Conservation (phyloP, 2,113 vertebrate genomes). For the Misgurnus anguillicaudatus region DNA sequence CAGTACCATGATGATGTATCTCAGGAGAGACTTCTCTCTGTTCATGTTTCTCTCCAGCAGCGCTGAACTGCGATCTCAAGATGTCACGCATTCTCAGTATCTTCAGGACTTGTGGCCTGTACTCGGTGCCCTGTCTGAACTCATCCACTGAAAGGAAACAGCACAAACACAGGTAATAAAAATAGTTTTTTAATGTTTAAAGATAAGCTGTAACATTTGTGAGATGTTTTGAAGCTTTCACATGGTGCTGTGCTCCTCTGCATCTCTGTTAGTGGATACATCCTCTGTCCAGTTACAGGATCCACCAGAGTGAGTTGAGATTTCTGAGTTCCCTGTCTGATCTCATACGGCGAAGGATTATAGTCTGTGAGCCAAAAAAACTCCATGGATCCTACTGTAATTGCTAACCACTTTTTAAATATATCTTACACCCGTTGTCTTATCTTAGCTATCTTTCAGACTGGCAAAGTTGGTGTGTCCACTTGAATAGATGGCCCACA, state of each 20-base stretch:
- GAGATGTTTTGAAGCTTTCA: neutral
- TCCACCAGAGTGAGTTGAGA: conserved; percentile 49
- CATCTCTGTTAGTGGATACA: conserved; percentile 39
- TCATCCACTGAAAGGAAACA: conserved; percentile 26
- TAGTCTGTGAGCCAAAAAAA: conserved; percentile 47
- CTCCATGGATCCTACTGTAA: neutral
- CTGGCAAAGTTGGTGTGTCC: neutral
- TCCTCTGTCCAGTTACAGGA: conserved; percentile 24
- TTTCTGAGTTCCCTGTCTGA: conserved; percentile 65
- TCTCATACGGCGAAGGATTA: conserved; percentile 38
- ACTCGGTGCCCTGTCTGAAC: conserved; percentile 24
- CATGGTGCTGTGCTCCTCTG: conserved; percentile 39
- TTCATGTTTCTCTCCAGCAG: neutral
- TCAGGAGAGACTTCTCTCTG: neutral
- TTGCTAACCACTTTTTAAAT: too few relatives aligned
- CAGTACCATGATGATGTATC: conserved; percentile 56
- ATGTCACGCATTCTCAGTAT: conserved; percentile 7
- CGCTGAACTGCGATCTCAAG: neutral
- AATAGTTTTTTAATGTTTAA: neutral
- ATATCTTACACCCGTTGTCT: too few relatives aligned
- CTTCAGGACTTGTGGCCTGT: neutral
- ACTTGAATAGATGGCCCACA: neutral
- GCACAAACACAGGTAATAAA: neutral
- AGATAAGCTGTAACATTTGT: neutral
- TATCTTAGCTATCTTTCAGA: too few relatives aligned